Base-by-base conservation (phyloP, 2,113 vertebrate genomes). In the Sinocyclocheilus anshuiensis region DNA sequence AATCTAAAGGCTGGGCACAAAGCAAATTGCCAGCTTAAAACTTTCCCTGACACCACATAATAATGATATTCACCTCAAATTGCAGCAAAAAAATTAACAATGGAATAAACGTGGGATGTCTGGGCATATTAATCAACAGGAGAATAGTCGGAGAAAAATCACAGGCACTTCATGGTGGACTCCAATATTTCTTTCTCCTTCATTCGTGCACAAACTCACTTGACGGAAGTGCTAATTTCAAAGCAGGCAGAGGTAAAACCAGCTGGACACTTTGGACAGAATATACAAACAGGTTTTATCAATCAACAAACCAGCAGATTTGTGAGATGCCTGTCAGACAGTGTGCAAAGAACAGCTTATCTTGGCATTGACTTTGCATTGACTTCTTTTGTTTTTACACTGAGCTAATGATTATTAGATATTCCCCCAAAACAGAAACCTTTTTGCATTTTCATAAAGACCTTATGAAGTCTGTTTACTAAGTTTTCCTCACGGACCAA, bases 31-130 rank as follows among this genome's bases (percentile, higher is more conserved):
- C n/a, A 33, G 80, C 86, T 53, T 50, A 55, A 57, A 84, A 67
- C 55, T 77, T 74, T 76, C 33, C 20, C 42, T 76, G 61, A 67
- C 75, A 33, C n/a, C 10, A 9, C 45, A 63, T 84, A 75, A 81
- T 81, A 65, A 86, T 61, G 77, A 81, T 74, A 74, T 84, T 84
- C 81, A 59, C 26, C 59, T 48, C 12, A 26, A 81, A 81, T 33
- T n/a, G 33, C 6, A 4, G 33, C n/a, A 75, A 79, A 84, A 80
- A 45, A 10, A 45, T 20, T 26, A 77, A 71, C 55, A 77, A 81
- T 48, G 59, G 20, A 80, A 84, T 83, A 81, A 84, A 86, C 12
- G 20, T 45, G 74, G n/a, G 50, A 48, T 59, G 85, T 81, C 77
- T 36, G 36, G 39, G 57, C 55, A 50, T 86, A 86, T 86, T 81